phyloP scores from a whole-genome alignment of 2,113 vertebrate genomes.

The Athene noctua region DNA sequence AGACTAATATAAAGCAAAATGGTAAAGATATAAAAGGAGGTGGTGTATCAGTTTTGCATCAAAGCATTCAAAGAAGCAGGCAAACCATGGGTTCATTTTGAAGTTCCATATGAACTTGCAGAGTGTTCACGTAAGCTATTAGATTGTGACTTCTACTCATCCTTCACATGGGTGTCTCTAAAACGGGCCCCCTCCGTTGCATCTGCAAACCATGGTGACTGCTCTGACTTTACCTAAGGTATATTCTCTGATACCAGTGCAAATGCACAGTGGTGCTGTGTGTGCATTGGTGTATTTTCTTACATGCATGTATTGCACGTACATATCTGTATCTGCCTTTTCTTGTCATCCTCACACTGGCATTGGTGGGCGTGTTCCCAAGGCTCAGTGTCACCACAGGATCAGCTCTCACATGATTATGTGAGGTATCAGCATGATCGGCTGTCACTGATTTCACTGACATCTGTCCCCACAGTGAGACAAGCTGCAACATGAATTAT shows the following conservation, averaged over 20 bases:
- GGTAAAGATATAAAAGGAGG: background rate
- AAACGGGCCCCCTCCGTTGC: rapidly evolving
- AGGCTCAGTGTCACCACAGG: constrained; percentile 73
- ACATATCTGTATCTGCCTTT: background rate
- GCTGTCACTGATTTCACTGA: constrained; percentile 90
- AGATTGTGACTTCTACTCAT: rapidly evolving
- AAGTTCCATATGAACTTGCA: rapidly evolving
- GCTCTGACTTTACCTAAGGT: rapidly evolving
- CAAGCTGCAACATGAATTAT: constrained; percentile 87
- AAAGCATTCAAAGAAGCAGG: background rate
- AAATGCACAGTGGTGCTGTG: rapidly evolving
- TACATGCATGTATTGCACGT: rapidly evolving
- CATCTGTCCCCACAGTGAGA: constrained; percentile 91
- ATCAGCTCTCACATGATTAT: constrained; percentile 81
- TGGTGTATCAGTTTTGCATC: background rate
- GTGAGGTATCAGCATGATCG: constrained; percentile 85
- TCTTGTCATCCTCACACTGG: background rate
- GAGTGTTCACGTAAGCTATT: rapidly evolving
- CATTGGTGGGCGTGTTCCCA: constrained; percentile 66
- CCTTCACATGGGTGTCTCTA: rapidly evolving
- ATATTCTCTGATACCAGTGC: rapidly evolving
- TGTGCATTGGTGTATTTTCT: rapidly evolving
- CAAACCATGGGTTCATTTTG: rapidly evolving
- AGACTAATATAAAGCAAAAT: rapidly evolving
- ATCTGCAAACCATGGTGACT: rapidly evolving